Conservation (phyloP, 2,113 vertebrate species). For the Cichladusa arquata region DNA sequence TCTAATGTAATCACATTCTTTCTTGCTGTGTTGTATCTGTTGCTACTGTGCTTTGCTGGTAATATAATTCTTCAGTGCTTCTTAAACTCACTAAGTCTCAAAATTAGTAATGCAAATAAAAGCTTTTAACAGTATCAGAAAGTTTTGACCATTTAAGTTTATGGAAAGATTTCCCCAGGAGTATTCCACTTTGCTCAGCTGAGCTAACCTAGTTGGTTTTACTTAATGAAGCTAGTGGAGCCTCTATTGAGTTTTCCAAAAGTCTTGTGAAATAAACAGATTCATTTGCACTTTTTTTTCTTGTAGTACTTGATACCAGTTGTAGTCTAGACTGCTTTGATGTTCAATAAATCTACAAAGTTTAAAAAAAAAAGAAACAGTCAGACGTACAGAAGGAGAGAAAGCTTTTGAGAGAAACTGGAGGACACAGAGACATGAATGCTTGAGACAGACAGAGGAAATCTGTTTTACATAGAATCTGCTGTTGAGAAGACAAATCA, state of each 20-base stretch:
- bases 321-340: not conserved
- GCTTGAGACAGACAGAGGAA: conserved; percentile 27
- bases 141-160: not conserved
- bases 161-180: not conserved
- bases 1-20: not conserved
- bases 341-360: not conserved
- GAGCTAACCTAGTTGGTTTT: not conserved
- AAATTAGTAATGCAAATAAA: not conserved
- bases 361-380: not conserved
- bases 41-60: not conserved
- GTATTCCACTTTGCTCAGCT: not conserved
- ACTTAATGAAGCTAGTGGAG: not conserved
- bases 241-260: not conserved
- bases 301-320: not conserved
- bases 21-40: not conserved
- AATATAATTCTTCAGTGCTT: not conserved
- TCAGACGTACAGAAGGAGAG: not conserved
- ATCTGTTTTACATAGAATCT: conserved; percentile 5
- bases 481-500: conserved; percentile 37
- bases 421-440: not conserved
- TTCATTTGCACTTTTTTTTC: not conserved
- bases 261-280: not conserved
- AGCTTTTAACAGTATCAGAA: not conserved
- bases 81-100: not conserved
- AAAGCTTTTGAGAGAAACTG: not conserved